These are phyloP conservation scores for Drosophila ambigua DNA, from an alignment of 1,140 invertebrate genomes.

Conservation along the genomic window DNA sequence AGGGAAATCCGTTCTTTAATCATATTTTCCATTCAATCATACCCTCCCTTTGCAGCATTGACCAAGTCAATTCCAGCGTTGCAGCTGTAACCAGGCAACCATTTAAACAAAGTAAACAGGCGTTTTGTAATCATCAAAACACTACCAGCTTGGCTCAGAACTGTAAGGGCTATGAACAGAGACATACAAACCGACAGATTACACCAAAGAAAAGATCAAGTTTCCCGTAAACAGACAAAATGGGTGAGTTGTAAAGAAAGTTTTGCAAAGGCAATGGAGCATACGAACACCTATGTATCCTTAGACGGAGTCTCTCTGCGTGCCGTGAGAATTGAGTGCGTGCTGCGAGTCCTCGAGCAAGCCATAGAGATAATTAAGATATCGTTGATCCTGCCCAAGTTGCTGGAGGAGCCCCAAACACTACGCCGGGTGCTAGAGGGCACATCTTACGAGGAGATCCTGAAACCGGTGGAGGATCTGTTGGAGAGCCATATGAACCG, in stretches of 20 bases:
- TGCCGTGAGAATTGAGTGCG: slow-evolving; percentile 30
- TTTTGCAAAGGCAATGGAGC: too few species aligned
- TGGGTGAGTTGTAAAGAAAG: slow-evolving; percentile 16
- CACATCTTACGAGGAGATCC: slow-evolving; percentile 32
- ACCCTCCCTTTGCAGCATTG: too few species aligned
- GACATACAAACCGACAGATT: slow-evolving; percentile 5
- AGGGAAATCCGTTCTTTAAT: too few species aligned
- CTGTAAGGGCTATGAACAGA: background rate
- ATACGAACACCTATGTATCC: too few species aligned
- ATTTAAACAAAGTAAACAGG: slow-evolving; percentile 13
- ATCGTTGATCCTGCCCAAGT: slow-evolving; percentile 47
- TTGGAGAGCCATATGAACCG: background rate
- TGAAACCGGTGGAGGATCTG: slow-evolving; percentile 28
- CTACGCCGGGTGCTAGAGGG: slow-evolving; percentile 6
- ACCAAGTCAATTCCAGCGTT: slow-evolving; percentile 2
- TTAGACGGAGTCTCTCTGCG: slow-evolving; percentile 32
- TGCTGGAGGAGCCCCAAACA: slow-evolving; percentile 30
- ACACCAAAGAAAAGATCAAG: slow-evolving; percentile 5
- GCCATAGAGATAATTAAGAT: slow-evolving; percentile 52
- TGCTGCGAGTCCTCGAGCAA: slow-evolving; percentile 28
- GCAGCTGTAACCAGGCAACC: slow-evolving; percentile 47
- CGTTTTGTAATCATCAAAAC: slow-evolving; percentile 12
- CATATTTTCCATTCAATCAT: too few species aligned
- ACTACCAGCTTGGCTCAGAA: slow-evolving; percentile 22
- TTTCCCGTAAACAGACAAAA: slow-evolving; percentile 1